phyloP scores from a whole-genome alignment of 2,797 vertebrate genomes.

The Melanogrammus aeglefinus region DNA sequence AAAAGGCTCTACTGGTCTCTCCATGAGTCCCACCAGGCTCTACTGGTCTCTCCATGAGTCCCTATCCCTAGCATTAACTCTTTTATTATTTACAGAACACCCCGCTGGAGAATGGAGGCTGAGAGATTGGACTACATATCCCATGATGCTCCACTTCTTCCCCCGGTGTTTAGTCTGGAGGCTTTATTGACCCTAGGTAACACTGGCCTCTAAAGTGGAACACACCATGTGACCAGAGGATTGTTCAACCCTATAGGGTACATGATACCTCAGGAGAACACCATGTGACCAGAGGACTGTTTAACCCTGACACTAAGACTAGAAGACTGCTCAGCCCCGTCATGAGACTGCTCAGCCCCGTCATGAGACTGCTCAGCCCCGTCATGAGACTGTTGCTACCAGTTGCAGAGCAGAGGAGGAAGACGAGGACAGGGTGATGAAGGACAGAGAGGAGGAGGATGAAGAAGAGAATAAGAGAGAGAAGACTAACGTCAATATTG shows the following conservation, averaged over 20 bases:
- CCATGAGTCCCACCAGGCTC: too few species aligned
- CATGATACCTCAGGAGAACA: not conserved
- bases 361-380: too few species aligned
- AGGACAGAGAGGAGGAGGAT: not conserved
- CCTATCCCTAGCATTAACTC: not conserved
- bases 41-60: not conserved
- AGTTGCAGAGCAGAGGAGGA: not conserved
- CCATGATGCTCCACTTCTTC: not conserved
- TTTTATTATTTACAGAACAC: not conserved
- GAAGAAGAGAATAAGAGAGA: conserved; percentile 18
- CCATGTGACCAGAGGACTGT: not conserved
- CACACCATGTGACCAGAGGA: not conserved
- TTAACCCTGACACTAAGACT: not conserved
- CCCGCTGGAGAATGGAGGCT: not conserved
- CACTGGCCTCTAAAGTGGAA: not conserved
- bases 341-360: too few species aligned
- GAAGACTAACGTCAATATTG: conserved; percentile 21
- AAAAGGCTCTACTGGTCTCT: too few species aligned
- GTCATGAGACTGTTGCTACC: not conserved
- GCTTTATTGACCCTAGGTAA: not conserved
- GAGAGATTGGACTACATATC: not conserved
- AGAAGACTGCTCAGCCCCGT: not conserved
- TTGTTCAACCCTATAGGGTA: not conserved
- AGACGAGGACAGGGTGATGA: not conserved
- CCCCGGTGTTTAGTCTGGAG: not conserved